Base-by-base conservation (phyloP, 2,888 invertebrate species). In the Trissoscelio sp. region DNA sequence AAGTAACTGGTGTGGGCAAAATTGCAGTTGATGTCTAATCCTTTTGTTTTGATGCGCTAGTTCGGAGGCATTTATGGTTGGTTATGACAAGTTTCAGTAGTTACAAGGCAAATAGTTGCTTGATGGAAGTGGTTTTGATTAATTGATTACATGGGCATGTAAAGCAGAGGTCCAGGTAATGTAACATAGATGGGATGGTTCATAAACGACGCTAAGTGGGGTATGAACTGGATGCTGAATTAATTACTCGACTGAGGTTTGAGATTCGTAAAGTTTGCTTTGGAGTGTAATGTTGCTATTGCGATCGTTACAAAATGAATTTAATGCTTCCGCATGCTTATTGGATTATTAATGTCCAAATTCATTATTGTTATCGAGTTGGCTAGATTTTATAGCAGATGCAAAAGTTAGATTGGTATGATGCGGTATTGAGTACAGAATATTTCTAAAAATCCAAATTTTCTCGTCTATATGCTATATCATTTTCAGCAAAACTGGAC, bases 181-280 rank as follows among this genome's bases (percentile, higher is more conserved):
- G 18, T 20, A 20, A 11, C 7, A 18, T 18, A 5, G 44, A 12
- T 20, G 14, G 20, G 20, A 20, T 44, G 14, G 44, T 14, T 12
- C 42, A 42, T 18, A 18, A 44, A 44, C 12, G 44, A 44, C 20
- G 20, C 18, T 20, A 20, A 44, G 44, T 44, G 18, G 9, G 11
- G 18, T 44, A 20, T 12, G 20, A 44, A 44, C 20, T 44, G 44
- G 9, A 22, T 46, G n/a, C n/a, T 20, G n/a, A 57, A 37, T 48
- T 58, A 46, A 57, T 67, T 55, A 67, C 24, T 55, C 44, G 53
- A 67, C 42, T 53, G 18, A 67, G 11, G 14, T 14, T 42, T 12
- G 18, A 9, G 20, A 44, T 44, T 44, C 18, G 44, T 9, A 44
- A 18, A 44, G 20, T 44, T 44, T 44, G 14, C 42, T 16, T 42